Percentiles rank a stretch among this genome's conserved stretches.
Conservation (phyloP, 1,140 invertebrate species). For the Notospermus geniculatus region DNA sequence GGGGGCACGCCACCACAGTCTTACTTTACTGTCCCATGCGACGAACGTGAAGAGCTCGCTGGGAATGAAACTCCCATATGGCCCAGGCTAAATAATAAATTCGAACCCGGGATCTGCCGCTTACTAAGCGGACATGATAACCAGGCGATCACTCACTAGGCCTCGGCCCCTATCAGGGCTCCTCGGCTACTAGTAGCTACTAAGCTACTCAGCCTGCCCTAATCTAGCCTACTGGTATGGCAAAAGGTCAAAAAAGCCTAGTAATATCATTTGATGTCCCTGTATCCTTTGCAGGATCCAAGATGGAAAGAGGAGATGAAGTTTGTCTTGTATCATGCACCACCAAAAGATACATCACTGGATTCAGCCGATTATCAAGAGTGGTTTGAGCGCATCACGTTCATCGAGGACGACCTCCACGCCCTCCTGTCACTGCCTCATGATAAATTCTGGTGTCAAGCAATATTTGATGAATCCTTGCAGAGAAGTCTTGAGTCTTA, state of each 20-base stretch:
- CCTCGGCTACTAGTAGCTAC: no score
- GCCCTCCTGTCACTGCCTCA: constrained; percentile 61
- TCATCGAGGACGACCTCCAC: constrained; percentile 61
- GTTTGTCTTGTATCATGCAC: constrained; percentile 45
- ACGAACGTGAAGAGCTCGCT: no score
- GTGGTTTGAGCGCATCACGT: constrained; percentile 62
- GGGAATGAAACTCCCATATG: no score
- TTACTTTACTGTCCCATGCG: no score
- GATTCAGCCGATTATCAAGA: constrained; percentile 46
- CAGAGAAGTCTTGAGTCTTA: constrained; percentile 69
- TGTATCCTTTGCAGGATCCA: constrained; percentile 37
- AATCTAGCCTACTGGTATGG: constrained; percentile 14
- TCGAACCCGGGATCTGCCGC: no score
- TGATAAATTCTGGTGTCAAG: constrained; percentile 77
- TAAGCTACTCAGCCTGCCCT: no score
- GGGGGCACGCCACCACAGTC: no score
- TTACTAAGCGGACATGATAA: background rate
- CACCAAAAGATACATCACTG: constrained; percentile 32
- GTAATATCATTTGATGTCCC: constrained; percentile 12
- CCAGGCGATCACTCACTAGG: no score
- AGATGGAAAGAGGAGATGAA: constrained; percentile 35
- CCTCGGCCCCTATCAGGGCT: no score
- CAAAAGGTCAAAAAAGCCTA: background rate
- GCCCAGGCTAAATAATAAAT: no score
- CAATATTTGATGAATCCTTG: constrained; percentile 68